Evolutionary conservation across 2,797 vertebrate species (phyloP), one percentile per base, ranked within the genome.

Genomic region (Carapus acus): DNA sequence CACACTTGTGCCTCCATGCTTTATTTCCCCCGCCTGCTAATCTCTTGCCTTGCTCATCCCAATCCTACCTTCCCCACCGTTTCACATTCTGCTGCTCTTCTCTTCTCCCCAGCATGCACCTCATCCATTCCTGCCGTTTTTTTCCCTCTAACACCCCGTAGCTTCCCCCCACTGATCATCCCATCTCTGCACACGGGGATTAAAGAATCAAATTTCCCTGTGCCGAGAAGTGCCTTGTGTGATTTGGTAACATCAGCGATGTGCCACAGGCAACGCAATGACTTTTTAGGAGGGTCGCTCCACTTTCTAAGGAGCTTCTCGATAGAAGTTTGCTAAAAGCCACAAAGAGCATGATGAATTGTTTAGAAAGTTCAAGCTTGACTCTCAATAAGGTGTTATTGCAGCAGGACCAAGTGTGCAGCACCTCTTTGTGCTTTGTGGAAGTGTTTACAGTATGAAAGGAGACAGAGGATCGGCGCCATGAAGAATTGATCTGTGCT

Each of bases 401-500:
- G 44, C 54, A 57, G 49, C 58, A 46, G 14, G 41, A 3, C 20
- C 22, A 11, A 3, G 49, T 65, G 58, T 55, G 56, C 48, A 2
- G 15, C 15, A 48, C 53, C 16, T 42, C 53, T 65, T 36, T 19
- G 49, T 33, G 52, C 51, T 36, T 52, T 49, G 40, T 21, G 22
- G 36, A 54, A 23, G 37, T 37, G 27, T 46, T 61, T 54, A 60
- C 56, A 31, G 54, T 52, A 46, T 72, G 49, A 62, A 45, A 49
- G 6, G 62, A 38, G 58, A 64, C 16, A 0, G n/a, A 19, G 58
- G 46, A 49, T 44, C 53, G 60, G 55, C 14, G n/a, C 59, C 74
- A 50, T 71, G 79, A 80, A 77, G 70, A 77, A 81, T 77, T 74
- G 80, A 84, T 82, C 64, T 49, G 69, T 40, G 57, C 66, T 53